phyloP scores from a whole-genome alignment of 2,113 vertebrate genomes.

The Zootoca vivipara region DNA sequence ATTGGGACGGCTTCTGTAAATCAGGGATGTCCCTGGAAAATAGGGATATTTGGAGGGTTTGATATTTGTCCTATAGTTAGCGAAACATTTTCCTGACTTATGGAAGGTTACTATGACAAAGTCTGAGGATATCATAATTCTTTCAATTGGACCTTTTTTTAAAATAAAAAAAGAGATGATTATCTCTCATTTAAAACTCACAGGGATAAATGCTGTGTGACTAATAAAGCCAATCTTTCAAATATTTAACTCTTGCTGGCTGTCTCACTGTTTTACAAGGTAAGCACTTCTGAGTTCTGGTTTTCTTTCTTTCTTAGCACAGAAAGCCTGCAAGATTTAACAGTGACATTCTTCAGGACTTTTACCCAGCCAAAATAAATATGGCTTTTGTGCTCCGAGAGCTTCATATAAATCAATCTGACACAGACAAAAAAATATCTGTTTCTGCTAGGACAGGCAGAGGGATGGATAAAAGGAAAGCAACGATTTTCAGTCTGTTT shows the following conservation, averaged over 20 bases:
- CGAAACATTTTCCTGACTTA: neutral
- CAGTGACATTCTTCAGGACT: neutral
- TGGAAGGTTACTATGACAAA: neutral
- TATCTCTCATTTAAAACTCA: neutral
- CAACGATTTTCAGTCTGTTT: constrained; percentile 40
- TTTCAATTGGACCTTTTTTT: neutral
- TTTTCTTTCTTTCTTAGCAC: neutral
- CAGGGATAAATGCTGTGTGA: neutral
- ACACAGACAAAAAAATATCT: neutral
- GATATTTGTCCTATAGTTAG: neutral
- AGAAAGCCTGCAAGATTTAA: constrained; percentile 17
- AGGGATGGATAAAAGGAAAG: neutral
- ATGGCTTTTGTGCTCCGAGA: constrained; percentile 6
- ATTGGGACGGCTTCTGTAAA: too few relatives aligned
- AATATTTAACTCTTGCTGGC: neutral
- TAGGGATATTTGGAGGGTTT: too few relatives aligned
- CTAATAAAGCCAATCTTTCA: neutral
- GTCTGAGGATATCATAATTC: neutral
- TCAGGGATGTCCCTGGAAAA: too few relatives aligned
- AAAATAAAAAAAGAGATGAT: neutral
- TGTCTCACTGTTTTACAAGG: neutral
- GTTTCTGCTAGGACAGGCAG: constrained; percentile 1
- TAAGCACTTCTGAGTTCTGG: constrained; percentile 11
- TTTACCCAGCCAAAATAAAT: constrained; percentile 20
- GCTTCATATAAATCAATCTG: constrained; percentile 9